Base-by-base conservation (phyloP, 2,113 vertebrate genomes). In the Leptobrachium leishanense region DNA sequence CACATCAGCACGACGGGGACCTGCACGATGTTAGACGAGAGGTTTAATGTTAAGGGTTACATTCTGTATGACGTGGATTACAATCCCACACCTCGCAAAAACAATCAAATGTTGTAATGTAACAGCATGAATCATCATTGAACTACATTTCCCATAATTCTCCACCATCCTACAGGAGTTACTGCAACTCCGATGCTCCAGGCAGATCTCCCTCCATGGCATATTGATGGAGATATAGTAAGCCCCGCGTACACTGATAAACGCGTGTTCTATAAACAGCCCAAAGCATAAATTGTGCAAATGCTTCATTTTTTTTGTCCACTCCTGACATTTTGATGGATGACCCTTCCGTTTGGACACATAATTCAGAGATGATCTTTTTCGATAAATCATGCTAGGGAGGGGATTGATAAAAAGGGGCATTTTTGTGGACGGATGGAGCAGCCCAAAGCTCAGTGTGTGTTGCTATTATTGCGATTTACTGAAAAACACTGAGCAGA, bases 351-450 rank as follows among this genome's bases (percentile, higher is more conserved):
- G 42, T 40, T 73, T 67, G 77, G 77, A 62, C 63, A 11, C 57
- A 72, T 73, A 70, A 79, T 66, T 73, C 62, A 67, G 69, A 72
- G 70, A 69, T 67, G 70, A 66, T 79, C 69, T 79, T 79, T 79
- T 66, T 31, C 70, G 72, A 73, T 79, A 79, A 73, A 79, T 66
- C 77, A 72, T 79, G 72, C 62, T 44, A 15, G 77, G 54, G 11
- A 20, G 54, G 10, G 6, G 31, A 31, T 43, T 31, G 20, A 31
- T 9, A 11, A 40, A 11, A 15, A 6, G 15, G 65, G 75, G 64
- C 50, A 50, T 70, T 59, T 46, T 43, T 73, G 65, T 72, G 41
- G 63, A 79, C 42, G 44, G 44, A 62, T 7, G 43, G 39, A 20
- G 63, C 55, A 44, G 39, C 69, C 54, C 12, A 66, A 40, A 39